A percentile compares a stretch with the other conserved stretches of the same genome.
These are phyloP conservation scores for Numenius arquata DNA, from an alignment of 2,113 vertebrate genomes.

Conservation along the genomic window DNA sequence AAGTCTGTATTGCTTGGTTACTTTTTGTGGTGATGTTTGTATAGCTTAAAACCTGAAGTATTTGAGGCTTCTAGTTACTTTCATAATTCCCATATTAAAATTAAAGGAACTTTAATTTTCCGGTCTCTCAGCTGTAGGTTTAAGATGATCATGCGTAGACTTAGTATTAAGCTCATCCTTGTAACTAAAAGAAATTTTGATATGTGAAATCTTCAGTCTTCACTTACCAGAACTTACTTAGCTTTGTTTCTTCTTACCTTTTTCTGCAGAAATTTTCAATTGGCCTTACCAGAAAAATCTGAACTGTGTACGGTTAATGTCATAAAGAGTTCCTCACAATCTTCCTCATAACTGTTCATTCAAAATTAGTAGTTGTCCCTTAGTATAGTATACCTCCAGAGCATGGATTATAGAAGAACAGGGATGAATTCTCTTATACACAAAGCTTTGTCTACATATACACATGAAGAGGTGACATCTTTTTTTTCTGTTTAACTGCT, in stretches of 20 bases:
- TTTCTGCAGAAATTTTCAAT: not conserved
- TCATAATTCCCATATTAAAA: not conserved
- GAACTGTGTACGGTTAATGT: not conserved
- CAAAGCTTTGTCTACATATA: not conserved
- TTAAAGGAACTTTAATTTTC: not conserved
- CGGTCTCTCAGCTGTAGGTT: not conserved
- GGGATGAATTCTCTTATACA: not conserved
- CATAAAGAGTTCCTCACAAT: not conserved
- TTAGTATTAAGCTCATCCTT: not conserved
- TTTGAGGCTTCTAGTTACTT: not conserved
- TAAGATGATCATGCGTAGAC: not conserved
- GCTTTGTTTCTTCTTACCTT: not conserved
- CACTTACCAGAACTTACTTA: not conserved
- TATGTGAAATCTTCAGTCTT: not conserved
- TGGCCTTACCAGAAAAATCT: not conserved
- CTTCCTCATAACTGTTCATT: not conserved
- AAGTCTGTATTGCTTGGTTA: not conserved
- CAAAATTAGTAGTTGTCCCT: not conserved
- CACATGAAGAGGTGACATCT: not conserved
- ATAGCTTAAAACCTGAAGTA: not conserved
- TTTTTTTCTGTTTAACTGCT: not conserved
- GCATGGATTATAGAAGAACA: not conserved
- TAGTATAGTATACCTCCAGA: not conserved
- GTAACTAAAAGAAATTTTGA: not conserved
- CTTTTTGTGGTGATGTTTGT: not conserved